These are phyloP conservation scores for Calameuta pallipes DNA, from an alignment of 2,888 invertebrate species.

Conservation along the genomic window DNA sequence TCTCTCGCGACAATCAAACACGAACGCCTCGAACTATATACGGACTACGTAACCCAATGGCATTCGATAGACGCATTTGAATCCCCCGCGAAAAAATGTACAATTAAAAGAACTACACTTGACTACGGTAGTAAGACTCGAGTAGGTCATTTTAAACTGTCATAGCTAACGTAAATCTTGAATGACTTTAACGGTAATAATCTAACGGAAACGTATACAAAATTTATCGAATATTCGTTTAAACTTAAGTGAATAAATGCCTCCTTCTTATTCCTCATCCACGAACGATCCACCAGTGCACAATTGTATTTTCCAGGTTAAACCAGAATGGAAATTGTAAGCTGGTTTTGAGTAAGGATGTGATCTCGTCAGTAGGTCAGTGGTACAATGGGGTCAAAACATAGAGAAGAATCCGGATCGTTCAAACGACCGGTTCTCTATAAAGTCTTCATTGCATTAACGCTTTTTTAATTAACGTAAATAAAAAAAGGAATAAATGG, in stretches of 20 bases:
- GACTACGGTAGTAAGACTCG: not conserved
- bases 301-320: not conserved
- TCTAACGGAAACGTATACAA: not conserved
- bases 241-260: not conserved
- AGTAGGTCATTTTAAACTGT: not conserved
- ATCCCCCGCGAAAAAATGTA: not conserved
- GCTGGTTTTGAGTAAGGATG: not conserved
- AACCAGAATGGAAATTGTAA: not conserved
- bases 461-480: not conserved
- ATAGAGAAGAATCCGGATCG: not conserved
- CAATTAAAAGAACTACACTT: not conserved
- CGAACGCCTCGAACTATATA: not conserved
- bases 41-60: not conserved
- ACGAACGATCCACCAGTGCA: not conserved
- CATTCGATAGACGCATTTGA: not conserved
- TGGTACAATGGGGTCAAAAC: constrained; percentile 35
- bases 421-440: not conserved
- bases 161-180: not conserved
- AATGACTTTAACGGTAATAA: not conserved
- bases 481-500: not conserved
- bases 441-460: not conserved
- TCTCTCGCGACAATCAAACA: constrained; percentile 43
- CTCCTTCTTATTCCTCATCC: not conserved
- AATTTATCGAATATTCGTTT: not conserved
- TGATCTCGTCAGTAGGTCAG: constrained; percentile 46